Conservation (phyloP, 2,888 invertebrate species). For the Pollenia angustigena region DNA sequence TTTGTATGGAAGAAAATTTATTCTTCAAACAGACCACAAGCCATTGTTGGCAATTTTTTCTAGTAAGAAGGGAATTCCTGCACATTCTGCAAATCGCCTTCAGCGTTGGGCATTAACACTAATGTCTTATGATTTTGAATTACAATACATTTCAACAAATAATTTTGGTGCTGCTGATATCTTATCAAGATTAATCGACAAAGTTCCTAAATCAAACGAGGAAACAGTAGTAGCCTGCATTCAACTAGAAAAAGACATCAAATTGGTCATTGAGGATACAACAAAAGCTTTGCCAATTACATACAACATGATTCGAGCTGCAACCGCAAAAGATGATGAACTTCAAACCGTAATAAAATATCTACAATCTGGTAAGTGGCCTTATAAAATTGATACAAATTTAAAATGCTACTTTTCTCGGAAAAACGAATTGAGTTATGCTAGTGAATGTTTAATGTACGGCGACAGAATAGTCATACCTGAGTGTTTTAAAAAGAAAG, state of each 20-base stretch:
- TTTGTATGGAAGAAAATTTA: slow-evolving; percentile 35
- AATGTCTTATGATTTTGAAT: slow-evolving; percentile 17
- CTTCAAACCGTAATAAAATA: not conserved
- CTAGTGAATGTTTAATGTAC: slow-evolving; percentile 37
- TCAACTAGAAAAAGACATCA: slow-evolving; percentile 24
- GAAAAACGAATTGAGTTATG: slow-evolving; percentile 8
- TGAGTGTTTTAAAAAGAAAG: slow-evolving; percentile 12
- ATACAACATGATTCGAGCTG: not conserved
- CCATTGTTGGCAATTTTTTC: slow-evolving; percentile 12
- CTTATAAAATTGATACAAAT: slow-evolving; percentile 1
- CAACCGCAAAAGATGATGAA: not conserved
- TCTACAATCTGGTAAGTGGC: slow-evolving; percentile 55
- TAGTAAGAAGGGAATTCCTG: slow-evolving; percentile 74
- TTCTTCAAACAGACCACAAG: slow-evolving; percentile 38
- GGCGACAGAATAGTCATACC: slow-evolving; percentile 17
- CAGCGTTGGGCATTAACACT: slow-evolving; percentile 35
- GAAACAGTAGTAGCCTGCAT: slow-evolving; percentile 32
- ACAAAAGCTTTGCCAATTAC: not conserved
- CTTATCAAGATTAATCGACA: slow-evolving; percentile 23
- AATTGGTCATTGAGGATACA: not conserved
- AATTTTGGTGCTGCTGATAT: slow-evolving; percentile 44
- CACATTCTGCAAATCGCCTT: slow-evolving; percentile 58
- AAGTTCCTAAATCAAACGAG: slow-evolving; percentile 13
- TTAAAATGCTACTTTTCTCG: not conserved
- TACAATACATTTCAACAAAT: slow-evolving; percentile 38